Evolutionary conservation across 2,797 vertebrate species (phyloP).

Genomic region (Falco novaeseelandiae): DNA sequence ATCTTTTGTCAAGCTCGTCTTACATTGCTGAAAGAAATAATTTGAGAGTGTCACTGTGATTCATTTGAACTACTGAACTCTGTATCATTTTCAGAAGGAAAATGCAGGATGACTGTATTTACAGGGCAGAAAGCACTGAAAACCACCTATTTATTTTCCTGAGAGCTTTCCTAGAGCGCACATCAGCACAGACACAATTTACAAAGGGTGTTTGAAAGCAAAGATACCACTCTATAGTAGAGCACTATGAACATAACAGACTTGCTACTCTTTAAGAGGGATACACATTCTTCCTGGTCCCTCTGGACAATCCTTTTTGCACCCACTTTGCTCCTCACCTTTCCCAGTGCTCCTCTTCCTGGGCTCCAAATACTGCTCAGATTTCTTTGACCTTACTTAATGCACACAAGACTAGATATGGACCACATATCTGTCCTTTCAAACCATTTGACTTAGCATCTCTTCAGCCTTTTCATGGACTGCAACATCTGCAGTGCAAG

Average conservation of each 20-base stretch:
- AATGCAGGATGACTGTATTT: neutral
- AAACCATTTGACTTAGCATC: neutral
- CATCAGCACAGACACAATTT: neutral
- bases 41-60: neutral
- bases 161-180: neutral
- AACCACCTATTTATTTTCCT: neutral
- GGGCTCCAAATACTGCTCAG: neutral
- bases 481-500: neutral
- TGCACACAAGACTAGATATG: neutral
- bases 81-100: neutral
- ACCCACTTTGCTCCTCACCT: neutral
- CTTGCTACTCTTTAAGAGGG: neutral
- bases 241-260: neutral
- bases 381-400: neutral
- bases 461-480: neutral
- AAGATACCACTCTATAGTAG: neutral
- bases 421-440: neutral
- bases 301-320: neutral
- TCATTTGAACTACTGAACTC: slow-evolving; percentile 3
- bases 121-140: neutral
- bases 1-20: neutral
- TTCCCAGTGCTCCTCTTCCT: neutral
- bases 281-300: neutral
- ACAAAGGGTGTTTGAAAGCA: neutral
- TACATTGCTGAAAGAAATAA: slow-evolving; percentile 1